A percentile compares a stretch with the other conserved stretches of the same genome.
phyloP scores from a whole-genome alignment of 1,140 invertebrate genomes.

The Forficula auricularia region DNA sequence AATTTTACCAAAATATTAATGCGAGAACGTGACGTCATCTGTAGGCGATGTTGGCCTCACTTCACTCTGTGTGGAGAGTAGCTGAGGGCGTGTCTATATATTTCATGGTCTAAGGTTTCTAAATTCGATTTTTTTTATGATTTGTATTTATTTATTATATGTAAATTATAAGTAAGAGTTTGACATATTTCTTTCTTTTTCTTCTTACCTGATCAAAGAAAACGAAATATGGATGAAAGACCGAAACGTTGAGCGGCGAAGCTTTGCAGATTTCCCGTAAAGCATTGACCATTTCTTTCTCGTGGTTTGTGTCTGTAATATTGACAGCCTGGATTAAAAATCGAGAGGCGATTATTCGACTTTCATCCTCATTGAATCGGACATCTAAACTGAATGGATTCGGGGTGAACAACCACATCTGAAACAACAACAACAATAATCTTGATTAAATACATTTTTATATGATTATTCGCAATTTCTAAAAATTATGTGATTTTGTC shows the following conservation, averaged over 20 bases:
- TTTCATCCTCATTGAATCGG: constrained; percentile 55
- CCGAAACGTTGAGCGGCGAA: constrained; percentile 66
- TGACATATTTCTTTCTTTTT: no score
- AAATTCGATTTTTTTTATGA: no score
- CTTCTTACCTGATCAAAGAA: constrained; percentile 70
- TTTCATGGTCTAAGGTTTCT: no score
- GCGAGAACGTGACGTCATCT: no score
- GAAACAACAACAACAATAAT: constrained; percentile 21
- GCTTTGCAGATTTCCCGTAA: constrained; percentile 58
- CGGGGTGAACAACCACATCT: constrained; percentile 52
- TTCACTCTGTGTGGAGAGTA: no score
- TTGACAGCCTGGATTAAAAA: constrained; percentile 80
- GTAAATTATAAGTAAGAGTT: no score
- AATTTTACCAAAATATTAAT: no score
- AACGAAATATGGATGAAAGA: constrained; percentile 88
- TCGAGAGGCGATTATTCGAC: constrained; percentile 60
- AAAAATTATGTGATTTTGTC: no score
- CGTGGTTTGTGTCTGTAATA: constrained; percentile 73
- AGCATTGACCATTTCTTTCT: constrained; percentile 76
- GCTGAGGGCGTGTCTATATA: no score
- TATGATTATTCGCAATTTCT: neutral
- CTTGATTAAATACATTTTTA: constrained; percentile 1
- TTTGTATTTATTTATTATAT: no score
- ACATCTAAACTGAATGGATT: constrained; percentile 68
- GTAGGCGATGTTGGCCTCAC: no score